phyloP scores from a whole-genome alignment of 2,888 invertebrate species.

The Leptopilina myrica region DNA sequence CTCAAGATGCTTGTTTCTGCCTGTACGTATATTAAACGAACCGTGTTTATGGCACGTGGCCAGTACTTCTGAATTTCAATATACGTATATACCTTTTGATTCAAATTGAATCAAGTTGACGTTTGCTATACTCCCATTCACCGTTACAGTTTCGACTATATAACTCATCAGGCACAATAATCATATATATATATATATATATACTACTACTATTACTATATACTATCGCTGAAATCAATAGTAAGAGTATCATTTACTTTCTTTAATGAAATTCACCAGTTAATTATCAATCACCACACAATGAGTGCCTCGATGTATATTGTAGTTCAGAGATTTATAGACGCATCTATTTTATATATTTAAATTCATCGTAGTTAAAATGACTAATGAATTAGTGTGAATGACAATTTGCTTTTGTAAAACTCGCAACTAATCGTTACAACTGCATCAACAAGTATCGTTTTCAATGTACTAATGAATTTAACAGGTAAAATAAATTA shows the following conservation, averaged over 20 bases:
- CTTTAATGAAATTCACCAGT: not conserved
- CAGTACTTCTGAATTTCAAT: constrained; percentile 34
- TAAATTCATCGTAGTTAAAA: too few relatives aligned
- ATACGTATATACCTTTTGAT: constrained; percentile 18
- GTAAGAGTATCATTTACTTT: not conserved
- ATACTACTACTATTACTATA: too few relatives aligned
- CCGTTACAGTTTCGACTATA: not conserved
- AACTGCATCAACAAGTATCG: too few relatives aligned
- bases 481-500: too few relatives aligned
- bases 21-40: constrained; percentile 48
- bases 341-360: too few relatives aligned
- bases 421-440: too few relatives aligned
- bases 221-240: not conserved
- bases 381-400: too few relatives aligned
- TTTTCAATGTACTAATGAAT: too few relatives aligned
- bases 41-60: constrained; percentile 53
- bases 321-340: too few relatives aligned
- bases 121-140: constrained; percentile 1
- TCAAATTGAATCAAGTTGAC: constrained; percentile 10
- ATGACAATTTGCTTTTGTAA: too few relatives aligned
- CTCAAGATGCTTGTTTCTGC: constrained; percentile 43
- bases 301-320: too few relatives aligned
- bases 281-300: not conserved
- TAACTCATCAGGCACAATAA: not conserved
- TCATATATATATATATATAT: too few relatives aligned